phyloP scores from a whole-genome alignment of 2,113 vertebrate genomes.

The Tringa solitaria region DNA sequence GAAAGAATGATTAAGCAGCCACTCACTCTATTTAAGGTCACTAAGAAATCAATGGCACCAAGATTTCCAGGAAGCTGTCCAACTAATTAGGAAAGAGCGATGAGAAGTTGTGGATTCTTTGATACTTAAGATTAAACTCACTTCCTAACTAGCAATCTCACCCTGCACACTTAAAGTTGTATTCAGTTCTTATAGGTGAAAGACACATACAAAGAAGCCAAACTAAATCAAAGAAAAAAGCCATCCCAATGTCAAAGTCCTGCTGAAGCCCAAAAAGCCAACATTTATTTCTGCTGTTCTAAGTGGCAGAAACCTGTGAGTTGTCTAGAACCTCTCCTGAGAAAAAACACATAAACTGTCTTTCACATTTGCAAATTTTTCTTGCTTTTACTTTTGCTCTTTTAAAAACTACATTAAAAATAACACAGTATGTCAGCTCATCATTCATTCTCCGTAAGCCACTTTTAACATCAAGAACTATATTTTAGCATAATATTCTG shows the following conservation, averaged over 20 bases:
- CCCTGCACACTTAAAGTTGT: background rate
- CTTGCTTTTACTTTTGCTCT: background rate
- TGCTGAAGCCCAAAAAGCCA: background rate
- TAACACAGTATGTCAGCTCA: background rate
- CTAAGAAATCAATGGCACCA: background rate
- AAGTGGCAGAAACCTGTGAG: background rate
- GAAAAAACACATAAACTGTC: background rate
- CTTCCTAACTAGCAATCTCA: background rate
- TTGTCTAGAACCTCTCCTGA: background rate
- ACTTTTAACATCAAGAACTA: background rate
- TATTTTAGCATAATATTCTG: background rate
- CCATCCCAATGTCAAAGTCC: background rate
- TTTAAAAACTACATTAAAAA: background rate
- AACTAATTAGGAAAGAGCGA: background rate
- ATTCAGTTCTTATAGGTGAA: background rate
- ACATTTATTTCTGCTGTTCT: background rate
- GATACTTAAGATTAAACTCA: background rate
- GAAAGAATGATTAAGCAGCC: background rate
- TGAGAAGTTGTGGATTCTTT: background rate
- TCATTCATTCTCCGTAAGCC: background rate
- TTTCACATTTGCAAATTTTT: background rate
- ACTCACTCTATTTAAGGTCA: background rate
- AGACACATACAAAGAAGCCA: background rate
- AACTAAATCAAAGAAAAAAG: background rate
- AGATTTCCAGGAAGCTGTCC: background rate